A percentile compares a stretch with the other conserved stretches of the same genome.
Conservation (phyloP, 2,888 invertebrate species). For the Cephus spinipes region DNA sequence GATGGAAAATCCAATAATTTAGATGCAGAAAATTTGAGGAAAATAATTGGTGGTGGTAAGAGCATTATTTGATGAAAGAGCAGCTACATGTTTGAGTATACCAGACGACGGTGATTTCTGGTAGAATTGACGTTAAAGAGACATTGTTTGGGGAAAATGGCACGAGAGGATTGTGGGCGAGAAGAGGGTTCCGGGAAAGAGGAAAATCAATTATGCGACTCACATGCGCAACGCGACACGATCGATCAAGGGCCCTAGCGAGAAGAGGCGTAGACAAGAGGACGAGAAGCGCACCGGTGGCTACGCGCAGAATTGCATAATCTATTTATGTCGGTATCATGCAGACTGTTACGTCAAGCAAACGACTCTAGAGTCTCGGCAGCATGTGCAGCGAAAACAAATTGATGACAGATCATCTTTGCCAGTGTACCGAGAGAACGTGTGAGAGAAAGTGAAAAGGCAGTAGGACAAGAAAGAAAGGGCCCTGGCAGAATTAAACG, state of each 20-base stretch:
- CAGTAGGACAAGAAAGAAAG: no score
- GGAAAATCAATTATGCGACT: conserved; percentile 46
- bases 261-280: neutral
- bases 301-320: conserved; percentile 50
- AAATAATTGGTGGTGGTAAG: no score
- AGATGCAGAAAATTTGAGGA: no score
- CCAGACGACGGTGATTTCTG: no score
- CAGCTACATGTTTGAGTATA: no score
- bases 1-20: no score
- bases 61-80: no score
- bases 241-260: conserved; percentile 6
- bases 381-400: conserved; percentile 39
- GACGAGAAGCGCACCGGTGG: conserved; percentile 4
- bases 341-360: conserved; percentile 43
- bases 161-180: no score
- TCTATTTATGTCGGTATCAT: conserved; percentile 58
- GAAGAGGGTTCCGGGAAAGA: conserved; percentile 16
- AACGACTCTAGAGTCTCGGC: neutral
- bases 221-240: conserved; percentile 41
- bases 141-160: no score
- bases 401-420: conserved; percentile 42
- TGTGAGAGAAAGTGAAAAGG: conserved; percentile 11
- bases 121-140: no score
- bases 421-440: conserved; percentile 28
- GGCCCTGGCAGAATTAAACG: no score